Evolutionary conservation across 2,113 vertebrate genomes (phyloP), one percentile per base, ranked within the genome.

Genomic region (Macaca nemestrina): DNA sequence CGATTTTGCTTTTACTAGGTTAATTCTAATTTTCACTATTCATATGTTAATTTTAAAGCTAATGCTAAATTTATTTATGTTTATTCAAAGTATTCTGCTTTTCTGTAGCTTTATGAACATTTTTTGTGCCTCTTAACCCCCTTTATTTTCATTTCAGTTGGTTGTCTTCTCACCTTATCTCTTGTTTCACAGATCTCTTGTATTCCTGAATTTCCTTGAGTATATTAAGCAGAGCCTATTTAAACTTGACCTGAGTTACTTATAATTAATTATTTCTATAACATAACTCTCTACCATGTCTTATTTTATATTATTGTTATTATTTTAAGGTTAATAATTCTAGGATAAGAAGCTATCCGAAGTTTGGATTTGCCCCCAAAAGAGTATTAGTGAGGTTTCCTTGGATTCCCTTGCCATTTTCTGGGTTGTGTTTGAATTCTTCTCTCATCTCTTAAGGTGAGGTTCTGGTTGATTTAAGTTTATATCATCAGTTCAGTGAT

Each of bases 11-110:
- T 86, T 81, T 43, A 40, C 13, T 50, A 50, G 6, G 2, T 70
- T 80, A 82, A n/a, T 81, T 92, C 43, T 55, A 32, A 52, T 32
- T 81, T 93, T 92, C 72, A 70, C 27, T 48, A 6, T 48, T 30
- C 86, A 18, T 70, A 22, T 89, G n/a, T 75, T 89, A 90, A 90
- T 89, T 78, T 75, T 76, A 87, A 94, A 76, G n/a, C 18, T 79
- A 84, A 80, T 23, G 40, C 14, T 89, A 81, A 57, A 88, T 68
- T 90, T 50, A 61, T 38, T 94, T 68, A 30, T 88, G 45, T 75
- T 17, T 61, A 45, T 14, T 89, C 93, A 55, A 67, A 84, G 32
- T 76, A 23, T 61, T 78, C 11, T 90, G 13, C 95, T 90, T 96
- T 40, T 67, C 52, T 40, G 5, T 14, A 79, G 17, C 5, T 67